Evolutionary conservation across 2,888 invertebrate species (phyloP), one percentile per base, ranked within the genome.

Genomic region (Liodrosophila aerea): DNA sequence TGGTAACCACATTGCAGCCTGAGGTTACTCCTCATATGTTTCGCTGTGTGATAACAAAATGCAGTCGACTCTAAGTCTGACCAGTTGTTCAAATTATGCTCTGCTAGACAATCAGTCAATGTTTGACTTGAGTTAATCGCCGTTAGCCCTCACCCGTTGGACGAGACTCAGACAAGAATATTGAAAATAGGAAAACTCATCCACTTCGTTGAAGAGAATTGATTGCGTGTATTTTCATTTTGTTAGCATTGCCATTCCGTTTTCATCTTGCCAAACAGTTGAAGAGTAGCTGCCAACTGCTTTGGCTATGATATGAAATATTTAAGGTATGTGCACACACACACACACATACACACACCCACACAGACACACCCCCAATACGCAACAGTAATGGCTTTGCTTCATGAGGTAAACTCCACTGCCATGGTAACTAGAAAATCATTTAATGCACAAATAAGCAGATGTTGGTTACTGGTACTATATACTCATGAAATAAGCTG

Each of bases 111-210:
- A 83, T 83, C 81, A 81, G 63, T 86, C 84, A 86, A 75, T 86
- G 71, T 73, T 81, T 84, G 85, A 68, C 86, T 86, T 71, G 54
- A 84, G 77, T 81, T 82, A 82, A 82, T 86, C 82, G 86, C 86
- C 86, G 85, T 65, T 75, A 73, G 86, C 81, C 73, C 49, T 63
- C 61, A 54, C 60, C 62, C 71, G 62, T 69, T 72, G 65, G 69
- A 70, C 60, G 60, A 30, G 33, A 30, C 58, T 31, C 47, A 31
- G 54, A 34, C 34, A 16, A 56, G 37, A 39, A 22, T 31, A 43
- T 18, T 49, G 15, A 27, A 41, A 47, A 61, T 18, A 47, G 33
- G 15, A 15, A 16, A 37, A 13, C 37, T 36, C 18, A 36, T 41
- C 49, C 37, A 57, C 33, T 27, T 15, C 11, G 67, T 74, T 74